Percentiles rank a stretch among this genome's conserved stretches.
Conservation (phyloP, 64 coral and sea anemone genomes). For the Montipora cactus region DNA sequence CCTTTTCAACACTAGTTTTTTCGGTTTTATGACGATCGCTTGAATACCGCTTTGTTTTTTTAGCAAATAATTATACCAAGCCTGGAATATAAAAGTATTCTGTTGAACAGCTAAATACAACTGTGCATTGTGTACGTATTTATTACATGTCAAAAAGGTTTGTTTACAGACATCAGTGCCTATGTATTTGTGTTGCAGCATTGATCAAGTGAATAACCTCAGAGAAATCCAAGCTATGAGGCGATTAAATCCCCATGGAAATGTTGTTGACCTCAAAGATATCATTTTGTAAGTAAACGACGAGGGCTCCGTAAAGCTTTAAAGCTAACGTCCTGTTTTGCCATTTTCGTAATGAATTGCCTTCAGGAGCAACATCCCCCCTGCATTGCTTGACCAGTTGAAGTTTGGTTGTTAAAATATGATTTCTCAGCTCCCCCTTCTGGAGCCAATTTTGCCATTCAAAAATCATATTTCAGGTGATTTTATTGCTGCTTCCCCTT, state of each 20-base stretch:
- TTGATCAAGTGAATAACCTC: slow-evolving; percentile 99
- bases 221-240: slow-evolving; percentile 98
- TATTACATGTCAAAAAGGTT: background rate
- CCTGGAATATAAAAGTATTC: too few species aligned
- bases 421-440: too few species aligned
- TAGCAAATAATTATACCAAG: too few species aligned
- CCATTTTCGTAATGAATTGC: background rate
- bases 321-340: background rate
- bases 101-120: too few species aligned
- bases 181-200: slow-evolving; percentile 48
- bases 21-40: too few species aligned
- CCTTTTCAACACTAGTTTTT: background rate
- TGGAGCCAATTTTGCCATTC: too few species aligned
- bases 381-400: too few species aligned
- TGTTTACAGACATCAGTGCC: background rate
- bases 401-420: too few species aligned
- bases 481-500: too few species aligned
- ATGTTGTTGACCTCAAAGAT: slow-evolving; percentile 95
- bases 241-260: slow-evolving; percentile 87
- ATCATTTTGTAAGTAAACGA: slow-evolving; percentile 91
- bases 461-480: too few species aligned
- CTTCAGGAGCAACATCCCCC: too few species aligned
- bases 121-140: too few species aligned
- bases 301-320: background rate
- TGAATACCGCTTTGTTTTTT: background rate